Conservation (phyloP, 1,140 invertebrate genomes). For the Ceratosolen solmsi region DNA sequence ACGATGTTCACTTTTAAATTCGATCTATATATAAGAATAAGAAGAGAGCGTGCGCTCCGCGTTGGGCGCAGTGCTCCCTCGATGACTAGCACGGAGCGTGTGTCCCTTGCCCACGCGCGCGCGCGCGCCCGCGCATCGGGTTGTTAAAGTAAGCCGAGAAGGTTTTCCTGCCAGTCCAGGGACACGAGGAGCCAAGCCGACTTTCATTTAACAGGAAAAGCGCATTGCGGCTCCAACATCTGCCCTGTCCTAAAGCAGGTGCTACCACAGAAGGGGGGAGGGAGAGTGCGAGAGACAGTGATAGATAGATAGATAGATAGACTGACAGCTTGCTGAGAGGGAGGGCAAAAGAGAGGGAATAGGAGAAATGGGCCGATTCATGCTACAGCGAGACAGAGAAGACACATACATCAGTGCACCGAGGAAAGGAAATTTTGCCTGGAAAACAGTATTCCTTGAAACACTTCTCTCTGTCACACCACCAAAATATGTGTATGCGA, state of each 20-base stretch:
- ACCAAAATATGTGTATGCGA: not conserved
- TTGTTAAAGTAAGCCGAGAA: conserved; percentile 32
- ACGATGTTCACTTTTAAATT: not conserved
- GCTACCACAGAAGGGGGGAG: not conserved
- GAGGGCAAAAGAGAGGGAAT: not conserved
- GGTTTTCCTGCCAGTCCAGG: conserved; percentile 28
- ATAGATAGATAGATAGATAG: not conserved
- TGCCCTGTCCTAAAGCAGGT: conserved; percentile 41
- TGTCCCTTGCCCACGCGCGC: not conserved
- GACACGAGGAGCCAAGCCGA: conserved; percentile 1
- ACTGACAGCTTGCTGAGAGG: not conserved
- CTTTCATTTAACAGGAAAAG: conserved; percentile 44
- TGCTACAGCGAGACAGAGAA: not conserved
- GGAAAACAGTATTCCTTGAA: conserved; percentile 24
- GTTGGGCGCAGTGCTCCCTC: not conserved
- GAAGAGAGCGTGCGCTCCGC: not conserved
- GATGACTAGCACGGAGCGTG: conserved; percentile 14
- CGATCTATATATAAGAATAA: not conserved
- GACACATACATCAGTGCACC: not conserved
- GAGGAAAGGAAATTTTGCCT: conserved; percentile 16
- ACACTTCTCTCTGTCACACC: not conserved
- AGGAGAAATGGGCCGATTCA: not conserved
- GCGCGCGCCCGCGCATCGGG: not conserved
- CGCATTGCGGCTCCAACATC: conserved; percentile 7
- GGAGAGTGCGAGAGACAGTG: not conserved